phyloP scores from a whole-genome alignment of 2,113 vertebrate species.

The Leucosticte australis region DNA sequence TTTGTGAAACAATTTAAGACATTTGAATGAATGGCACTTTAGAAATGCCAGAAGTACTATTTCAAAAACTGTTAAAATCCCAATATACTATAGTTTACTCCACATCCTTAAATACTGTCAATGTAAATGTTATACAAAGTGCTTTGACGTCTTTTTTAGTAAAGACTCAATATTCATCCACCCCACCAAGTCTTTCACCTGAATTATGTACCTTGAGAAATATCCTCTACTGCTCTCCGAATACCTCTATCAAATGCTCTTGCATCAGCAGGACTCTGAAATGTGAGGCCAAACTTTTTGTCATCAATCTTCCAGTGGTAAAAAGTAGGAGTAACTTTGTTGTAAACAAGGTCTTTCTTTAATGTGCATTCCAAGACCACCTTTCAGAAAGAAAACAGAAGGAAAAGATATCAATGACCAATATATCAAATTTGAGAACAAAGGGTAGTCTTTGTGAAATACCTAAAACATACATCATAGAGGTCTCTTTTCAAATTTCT shows the following conservation, averaged over 20 bases:
- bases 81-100: neutral
- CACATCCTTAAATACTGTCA: neutral
- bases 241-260: slow-evolving; percentile 97
- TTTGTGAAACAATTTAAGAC: neutral
- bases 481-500: neutral
- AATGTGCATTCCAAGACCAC: slow-evolving; percentile 97
- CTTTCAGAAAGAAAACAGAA: slow-evolving; percentile 70
- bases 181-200: neutral
- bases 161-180: neutral
- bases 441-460: neutral
- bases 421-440: neutral
- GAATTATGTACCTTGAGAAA: slow-evolving; percentile 85
- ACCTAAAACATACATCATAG: neutral
- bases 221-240: slow-evolving; percentile 94
- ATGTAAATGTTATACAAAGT: neutral
- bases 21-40: neutral
- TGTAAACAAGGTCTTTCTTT: slow-evolving; percentile 95
- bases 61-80: neutral
- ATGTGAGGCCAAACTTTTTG: slow-evolving; percentile 99
- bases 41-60: neutral
- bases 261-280: slow-evolving; percentile 98
- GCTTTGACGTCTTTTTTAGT: neutral
- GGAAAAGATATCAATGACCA: neutral
- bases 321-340: slow-evolving; percentile 99
- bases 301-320: slow-evolving; percentile 99